Base-by-base conservation (phyloP, 2,113 vertebrate species). In the Oncorhynchus keta region DNA sequence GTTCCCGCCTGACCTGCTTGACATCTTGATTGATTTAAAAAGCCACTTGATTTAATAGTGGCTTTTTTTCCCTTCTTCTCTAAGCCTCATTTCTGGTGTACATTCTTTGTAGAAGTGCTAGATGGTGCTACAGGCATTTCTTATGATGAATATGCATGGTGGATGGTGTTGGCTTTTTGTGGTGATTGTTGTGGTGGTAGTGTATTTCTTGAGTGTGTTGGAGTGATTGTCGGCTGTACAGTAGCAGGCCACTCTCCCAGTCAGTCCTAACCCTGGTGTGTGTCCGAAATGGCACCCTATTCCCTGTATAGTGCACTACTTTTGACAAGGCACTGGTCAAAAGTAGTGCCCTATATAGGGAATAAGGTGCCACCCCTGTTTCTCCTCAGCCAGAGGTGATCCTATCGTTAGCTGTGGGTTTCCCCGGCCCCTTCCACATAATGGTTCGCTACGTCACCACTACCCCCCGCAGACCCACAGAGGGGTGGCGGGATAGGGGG, bases 351-450 rank as follows among this genome's bases (percentile, higher is more conserved):
- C 51, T 55, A 16, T 18, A 55, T 55, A 16, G 51, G 39, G 9
- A 45, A 45, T 45, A 45, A 87, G 88, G 79, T 74, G 84, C 89
- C 91, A 91, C 91, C 91, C 84, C 91, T 93, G 84, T 93, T 89
- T 94, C 92, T 95, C 91, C 92, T 85, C 92, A 95, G 94, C 93
- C 92, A 90, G 92, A 94, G 91, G 93, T 95, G 92, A 88, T 94
- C 95, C 82, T 94, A 75, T 89, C 81, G 85, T 79, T 95, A 85
- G 87, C 89, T 80, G 88, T 94, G 88, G 84, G 90, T 93, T 95
- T 93, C 88, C 89, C 93, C 92, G 94, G 92, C 91, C 87, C 92
- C 92, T 94, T 92, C 91, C 88, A 90, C 83, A 91, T 96, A 91
- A 85, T 93, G 82, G 84, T 96, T 81, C 80, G 0, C 90, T 96